Base-by-base conservation (phyloP, 2,888 invertebrate genomes). In the Macrosoma leucophasiata region DNA sequence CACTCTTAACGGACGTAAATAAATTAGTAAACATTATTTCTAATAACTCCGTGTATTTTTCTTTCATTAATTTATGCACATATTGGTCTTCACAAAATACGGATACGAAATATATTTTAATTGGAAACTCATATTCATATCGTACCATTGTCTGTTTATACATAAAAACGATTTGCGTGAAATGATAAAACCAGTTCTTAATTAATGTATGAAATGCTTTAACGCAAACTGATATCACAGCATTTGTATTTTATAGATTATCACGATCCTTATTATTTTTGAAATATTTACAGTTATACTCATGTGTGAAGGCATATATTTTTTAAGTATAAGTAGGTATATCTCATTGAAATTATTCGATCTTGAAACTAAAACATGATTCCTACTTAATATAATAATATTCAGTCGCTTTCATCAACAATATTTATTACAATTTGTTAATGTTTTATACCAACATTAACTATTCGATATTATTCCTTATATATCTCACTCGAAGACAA, bases 181-280 rank as follows among this genome's bases (percentile, higher is more conserved):
- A 15, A 28, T 10, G 20, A 17, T 23, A 13, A 38, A 38, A 10
- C 17, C 29, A 38, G 29, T 34, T 36, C 41, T 26, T 33, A 32
- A 29, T 18, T 24, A 35, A 42, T 36, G 30, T 34, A 30, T 30
- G 46, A 36, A 49, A 41, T 39, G 39, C 39, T 61, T 66, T 67
- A 72, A 70, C 63, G 58, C 69, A 65, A 76, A 78, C 76, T 73
- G 74, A 78, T 82, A 82, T 82, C 82, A 82, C 82, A 82, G 82
- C 78, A 74, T 74, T 77, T 71, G 63, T 71, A 72, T 52, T 66
- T 62, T 62, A 63, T 70, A 68, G 49, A 54, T 57, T 52, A 55
- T 56, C 64, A 67, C 64, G 68, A 50, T 61, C 53, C 55, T 44
- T 36, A 31, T 48, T 37, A 36, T 48, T 48, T 43, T 56, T 58